Conservation (phyloP, 2,888 invertebrate species). For the Heliconius ismenius region DNA sequence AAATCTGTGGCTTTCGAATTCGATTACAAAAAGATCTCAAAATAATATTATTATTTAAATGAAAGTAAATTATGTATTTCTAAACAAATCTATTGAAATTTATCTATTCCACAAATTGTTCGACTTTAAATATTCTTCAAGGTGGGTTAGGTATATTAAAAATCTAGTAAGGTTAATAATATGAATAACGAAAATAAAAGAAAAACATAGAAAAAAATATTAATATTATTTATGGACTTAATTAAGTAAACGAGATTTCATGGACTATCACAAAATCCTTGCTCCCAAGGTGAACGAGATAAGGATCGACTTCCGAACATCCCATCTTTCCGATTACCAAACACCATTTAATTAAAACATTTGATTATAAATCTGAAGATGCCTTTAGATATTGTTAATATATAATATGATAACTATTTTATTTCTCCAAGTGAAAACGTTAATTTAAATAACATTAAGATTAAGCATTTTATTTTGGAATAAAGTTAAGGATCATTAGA, state of each 20-base stretch:
- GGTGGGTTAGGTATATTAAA: neutral
- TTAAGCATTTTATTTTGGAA: neutral
- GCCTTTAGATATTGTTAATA: constrained; percentile 18
- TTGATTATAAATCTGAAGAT: constrained; percentile 31
- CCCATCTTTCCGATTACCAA: constrained; percentile 36
- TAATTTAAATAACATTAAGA: constrained; percentile 11
- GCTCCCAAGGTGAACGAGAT: constrained; percentile 59
- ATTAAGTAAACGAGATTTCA: constrained; percentile 38
- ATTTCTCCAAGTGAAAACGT: neutral
- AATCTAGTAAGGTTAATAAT: neutral
- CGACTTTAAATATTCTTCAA: neutral
- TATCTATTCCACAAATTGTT: neutral
- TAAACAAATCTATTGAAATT: neutral
- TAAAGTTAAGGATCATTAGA: neutral
- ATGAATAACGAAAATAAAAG: neutral
- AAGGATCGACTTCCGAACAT: constrained; percentile 59
- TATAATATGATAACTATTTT: constrained; percentile 27
- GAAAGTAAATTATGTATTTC: neutral
- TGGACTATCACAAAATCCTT: constrained; percentile 44
- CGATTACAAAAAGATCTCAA: too few relatives aligned
- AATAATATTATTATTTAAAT: too few relatives aligned
- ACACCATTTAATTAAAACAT: constrained; percentile 38
- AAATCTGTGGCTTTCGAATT: too few relatives aligned
- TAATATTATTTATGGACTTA: constrained; percentile 34
- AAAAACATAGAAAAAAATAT: neutral